A percentile compares a stretch with the other conserved stretches of the same genome.
phyloP scores from a whole-genome alignment of 2,888 invertebrate species.

The Amphipyra berbera region DNA sequence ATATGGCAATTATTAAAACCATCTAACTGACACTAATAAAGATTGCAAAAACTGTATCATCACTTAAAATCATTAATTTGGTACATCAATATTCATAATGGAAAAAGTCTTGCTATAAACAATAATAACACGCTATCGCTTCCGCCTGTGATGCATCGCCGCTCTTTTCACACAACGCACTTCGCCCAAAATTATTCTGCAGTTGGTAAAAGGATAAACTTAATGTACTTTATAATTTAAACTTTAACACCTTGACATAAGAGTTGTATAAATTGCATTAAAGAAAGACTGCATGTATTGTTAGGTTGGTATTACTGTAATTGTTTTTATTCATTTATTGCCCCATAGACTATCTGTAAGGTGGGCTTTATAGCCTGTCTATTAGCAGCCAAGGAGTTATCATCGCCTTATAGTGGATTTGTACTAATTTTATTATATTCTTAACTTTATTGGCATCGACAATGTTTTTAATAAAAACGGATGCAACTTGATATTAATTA shows the following conservation, averaged over 20 bases:
- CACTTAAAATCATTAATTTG: slow-evolving; percentile 32
- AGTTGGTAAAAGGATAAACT: slow-evolving; percentile 55
- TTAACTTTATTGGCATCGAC: slow-evolving; percentile 76
- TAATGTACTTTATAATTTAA: slow-evolving; percentile 50
- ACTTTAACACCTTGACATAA: slow-evolving; percentile 53
- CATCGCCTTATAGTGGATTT: slow-evolving; percentile 74
- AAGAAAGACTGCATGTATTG: slow-evolving; percentile 28
- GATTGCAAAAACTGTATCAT: slow-evolving; percentile 46
- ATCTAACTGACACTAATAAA: slow-evolving; percentile 51
- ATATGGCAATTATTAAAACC: slow-evolving; percentile 45
- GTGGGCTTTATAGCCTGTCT: slow-evolving; percentile 79
- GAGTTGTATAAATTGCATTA: slow-evolving; percentile 16
- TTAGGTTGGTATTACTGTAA: slow-evolving; percentile 70
- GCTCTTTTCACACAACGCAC: slow-evolving; percentile 60
- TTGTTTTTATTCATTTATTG: slow-evolving; percentile 88
- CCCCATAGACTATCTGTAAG: slow-evolving; percentile 76
- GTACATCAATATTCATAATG: slow-evolving; percentile 38
- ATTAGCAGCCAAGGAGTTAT: slow-evolving; percentile 76
- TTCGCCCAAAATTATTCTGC: slow-evolving; percentile 57
- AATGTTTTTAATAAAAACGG: slow-evolving; percentile 67
- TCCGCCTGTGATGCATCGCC: slow-evolving; percentile 56
- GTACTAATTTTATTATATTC: slow-evolving; percentile 82
- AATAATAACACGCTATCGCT: slow-evolving; percentile 57
- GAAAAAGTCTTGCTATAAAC: slow-evolving; percentile 19
- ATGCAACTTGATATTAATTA: slow-evolving; percentile 65